Evolutionary conservation across 2,888 invertebrate genomes (phyloP), one percentile per base, ranked within the genome.

Genomic region (Ditula angustiorana): DNA sequence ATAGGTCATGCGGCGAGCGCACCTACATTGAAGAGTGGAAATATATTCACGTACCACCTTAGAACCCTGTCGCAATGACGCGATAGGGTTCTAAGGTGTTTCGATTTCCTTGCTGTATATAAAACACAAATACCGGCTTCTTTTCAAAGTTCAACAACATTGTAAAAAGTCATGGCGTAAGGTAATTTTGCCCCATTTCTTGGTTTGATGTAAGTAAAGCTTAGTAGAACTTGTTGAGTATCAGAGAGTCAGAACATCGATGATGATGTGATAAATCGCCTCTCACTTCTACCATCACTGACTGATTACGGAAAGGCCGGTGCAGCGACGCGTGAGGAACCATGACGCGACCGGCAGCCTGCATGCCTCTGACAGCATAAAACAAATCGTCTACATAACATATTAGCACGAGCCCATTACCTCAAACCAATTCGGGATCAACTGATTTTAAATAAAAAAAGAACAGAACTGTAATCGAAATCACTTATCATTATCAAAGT

Each of bases 301-400:
- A 57, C 30, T 68, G 41, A 67, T 68, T 64, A 67, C 64, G 74
- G 74, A 77, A 80, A 79, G 82, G 79, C 76, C 73, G 70, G 83
- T 83, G 85, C 88, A 90, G 61, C 79, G 82, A 77, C 73, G 87
- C 87, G 90, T 86, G 73, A 89, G 83, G 78, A 77, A 81, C 85
- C 83, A 74, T 85, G 80, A 82, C 84, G 80, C 77, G 73, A 76
- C 73, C 81, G 81, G 74, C 77, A 78, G 78, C 78, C 83, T 79
- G 82, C 80, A 81, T 89, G 88, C 76, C 74, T 71, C 81, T 88
- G 89, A 88, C 90, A 88, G 87, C 74, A 79, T 82, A 82, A 85
- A 88, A 88, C 86, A 86, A 89, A 88, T 88, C 85, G 86, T 81
- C 63, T 33, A 57, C 63, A 57, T 52, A 52, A 58, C 63, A 46